Conservation (phyloP, 2,113 vertebrate genomes). For the Nematolebias whitei region DNA sequence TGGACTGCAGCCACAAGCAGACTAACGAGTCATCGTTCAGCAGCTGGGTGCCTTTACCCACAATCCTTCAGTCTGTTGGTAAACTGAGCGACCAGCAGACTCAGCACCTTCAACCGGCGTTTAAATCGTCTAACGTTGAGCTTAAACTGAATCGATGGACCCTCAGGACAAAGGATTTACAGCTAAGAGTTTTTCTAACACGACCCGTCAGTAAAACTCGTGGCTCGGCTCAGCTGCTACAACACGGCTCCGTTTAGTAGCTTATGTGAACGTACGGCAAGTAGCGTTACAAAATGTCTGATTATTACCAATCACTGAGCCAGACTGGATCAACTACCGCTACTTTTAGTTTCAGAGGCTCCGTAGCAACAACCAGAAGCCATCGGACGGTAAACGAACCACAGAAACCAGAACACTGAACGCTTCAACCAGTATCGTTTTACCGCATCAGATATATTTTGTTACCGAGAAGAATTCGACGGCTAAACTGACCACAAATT, state of each 20-base stretch:
- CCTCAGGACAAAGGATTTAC: not conserved
- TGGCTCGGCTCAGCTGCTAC: not conserved
- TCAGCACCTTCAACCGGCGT: conserved; percentile 4
- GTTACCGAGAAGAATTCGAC: not conserved
- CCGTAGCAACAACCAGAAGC: not conserved
- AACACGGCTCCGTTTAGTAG: not conserved
- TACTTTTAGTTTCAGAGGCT: not conserved
- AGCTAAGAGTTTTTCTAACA: not conserved
- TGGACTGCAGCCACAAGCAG: conserved; percentile 20
- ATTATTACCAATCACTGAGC: not conserved
- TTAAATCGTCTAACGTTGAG: not conserved
- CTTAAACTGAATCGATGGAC: not conserved
- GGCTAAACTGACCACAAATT: not conserved
- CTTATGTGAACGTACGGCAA: not conserved
- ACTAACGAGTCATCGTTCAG: conserved; percentile 45
- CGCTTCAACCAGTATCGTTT: too few species aligned
- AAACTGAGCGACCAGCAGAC: conserved; percentile 17
- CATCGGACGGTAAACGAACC: not conserved
- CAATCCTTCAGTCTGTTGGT: conserved; percentile 27
- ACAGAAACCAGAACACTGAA: not conserved
- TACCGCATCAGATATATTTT: not conserved
- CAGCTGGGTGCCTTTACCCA: conserved; percentile 11
- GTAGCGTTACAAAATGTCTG: not conserved
- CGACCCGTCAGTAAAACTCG: not conserved
- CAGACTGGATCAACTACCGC: too few species aligned